phyloP scores from a whole-genome alignment of 1,140 invertebrate species.

The Atta cephalotes region DNA sequence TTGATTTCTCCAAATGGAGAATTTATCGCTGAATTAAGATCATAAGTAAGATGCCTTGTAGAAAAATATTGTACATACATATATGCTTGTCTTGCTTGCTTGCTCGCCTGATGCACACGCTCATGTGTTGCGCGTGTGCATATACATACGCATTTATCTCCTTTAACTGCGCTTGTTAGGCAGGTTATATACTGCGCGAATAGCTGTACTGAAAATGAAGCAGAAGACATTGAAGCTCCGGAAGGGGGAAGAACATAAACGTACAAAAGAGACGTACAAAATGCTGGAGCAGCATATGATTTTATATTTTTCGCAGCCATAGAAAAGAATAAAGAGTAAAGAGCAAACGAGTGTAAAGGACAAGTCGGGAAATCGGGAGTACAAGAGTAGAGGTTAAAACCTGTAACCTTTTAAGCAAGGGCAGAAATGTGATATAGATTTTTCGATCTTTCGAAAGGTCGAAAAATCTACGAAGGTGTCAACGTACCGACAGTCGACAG shows the following conservation, averaged over 20 bases:
- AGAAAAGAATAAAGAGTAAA: neutral
- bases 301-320: neutral
- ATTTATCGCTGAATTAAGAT: neutral
- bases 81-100: too few species aligned
- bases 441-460: too few species aligned
- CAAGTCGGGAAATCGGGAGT: neutral
- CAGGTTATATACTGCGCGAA: neutral
- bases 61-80: too few species aligned
- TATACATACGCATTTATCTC: neutral
- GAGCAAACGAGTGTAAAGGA: neutral
- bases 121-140: too few species aligned
- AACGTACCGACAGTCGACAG: constrained; percentile 89
- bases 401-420: too few species aligned
- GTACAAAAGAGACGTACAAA: too few species aligned
- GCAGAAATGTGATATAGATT: neutral
- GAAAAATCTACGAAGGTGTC: neutral
- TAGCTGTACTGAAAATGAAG: neutral
- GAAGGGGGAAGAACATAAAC: neutral
- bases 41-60: neutral
- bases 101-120: neutral
- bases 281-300: too few species aligned
- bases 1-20: neutral
- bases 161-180: neutral
- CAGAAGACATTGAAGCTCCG: neutral
- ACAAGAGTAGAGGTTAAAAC: neutral